These are phyloP conservation scores for Baryphthengus martii DNA, from an alignment of 2,113 vertebrate species.

Conservation along the genomic window DNA sequence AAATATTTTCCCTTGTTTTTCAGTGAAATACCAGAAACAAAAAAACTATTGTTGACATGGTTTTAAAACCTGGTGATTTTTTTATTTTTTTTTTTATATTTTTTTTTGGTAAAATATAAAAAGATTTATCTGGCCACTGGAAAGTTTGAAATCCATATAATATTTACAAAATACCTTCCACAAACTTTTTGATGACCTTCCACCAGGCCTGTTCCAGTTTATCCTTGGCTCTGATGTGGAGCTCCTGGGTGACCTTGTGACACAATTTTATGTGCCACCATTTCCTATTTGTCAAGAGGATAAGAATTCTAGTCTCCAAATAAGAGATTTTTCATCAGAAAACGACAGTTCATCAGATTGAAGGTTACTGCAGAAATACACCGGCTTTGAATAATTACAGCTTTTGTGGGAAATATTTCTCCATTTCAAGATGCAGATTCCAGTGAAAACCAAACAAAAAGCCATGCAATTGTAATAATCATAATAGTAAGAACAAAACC, in stretches of 20 bases:
- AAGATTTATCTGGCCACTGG: neutral
- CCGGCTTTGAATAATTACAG: neutral
- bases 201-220: neutral
- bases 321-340: constrained; percentile 2
- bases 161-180: neutral
- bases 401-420: neutral
- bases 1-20: neutral
- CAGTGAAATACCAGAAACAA: neutral
- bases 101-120: neutral
- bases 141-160: neutral
- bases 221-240: neutral
- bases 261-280: neutral
- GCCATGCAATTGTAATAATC: neutral
- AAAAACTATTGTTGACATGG: neutral
- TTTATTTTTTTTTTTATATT: neutral
- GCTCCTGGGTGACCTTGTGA: neutral
- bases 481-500: neutral
- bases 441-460: neutral
- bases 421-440: neutral
- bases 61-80: neutral
- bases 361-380: neutral
- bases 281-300: neutral
- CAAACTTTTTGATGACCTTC: neutral
- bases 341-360: neutral
- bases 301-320: neutral